Conservation (phyloP, 1,140 invertebrate species). For the Lineus longissimus region DNA sequence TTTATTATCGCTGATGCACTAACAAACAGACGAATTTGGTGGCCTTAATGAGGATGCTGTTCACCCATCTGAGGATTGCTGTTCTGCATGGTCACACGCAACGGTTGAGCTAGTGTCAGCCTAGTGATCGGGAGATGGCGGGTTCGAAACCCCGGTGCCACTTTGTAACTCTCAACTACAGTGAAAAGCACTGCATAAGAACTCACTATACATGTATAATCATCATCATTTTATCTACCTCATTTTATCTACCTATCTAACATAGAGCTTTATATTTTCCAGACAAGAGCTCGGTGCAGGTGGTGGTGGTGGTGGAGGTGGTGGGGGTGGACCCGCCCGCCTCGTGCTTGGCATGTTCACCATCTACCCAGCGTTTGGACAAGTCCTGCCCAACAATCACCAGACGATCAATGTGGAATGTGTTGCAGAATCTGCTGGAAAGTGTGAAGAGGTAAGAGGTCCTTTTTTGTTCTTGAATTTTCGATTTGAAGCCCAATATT, state of each 20-base stretch:
- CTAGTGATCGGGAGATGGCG: no score
- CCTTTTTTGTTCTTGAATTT: not conserved
- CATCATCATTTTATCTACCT: not conserved
- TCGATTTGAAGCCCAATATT: no score
- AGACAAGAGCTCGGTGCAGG: constrained; percentile 38
- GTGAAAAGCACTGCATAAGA: no score
- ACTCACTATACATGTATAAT: no score
- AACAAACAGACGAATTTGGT: no score
- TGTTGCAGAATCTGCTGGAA: constrained; percentile 42
- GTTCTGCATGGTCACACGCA: no score
- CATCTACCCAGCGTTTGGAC: constrained; percentile 51
- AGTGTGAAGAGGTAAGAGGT: constrained; percentile 43
- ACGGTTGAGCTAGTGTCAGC: no score
- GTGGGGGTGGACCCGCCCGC: constrained; percentile 35
- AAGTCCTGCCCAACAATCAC: constrained; percentile 41
- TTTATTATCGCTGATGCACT: no score
- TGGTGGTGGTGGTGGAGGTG: constrained; percentile 17
- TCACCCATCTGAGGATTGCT: no score
- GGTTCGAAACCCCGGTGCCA: no score
- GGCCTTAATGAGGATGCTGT: no score
- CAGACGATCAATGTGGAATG: constrained; percentile 51
- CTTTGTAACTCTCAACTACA: no score
- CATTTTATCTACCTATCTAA: not conserved
- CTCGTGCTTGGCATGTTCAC: constrained; percentile 47
- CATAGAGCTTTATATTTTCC: constrained; percentile 5